phyloP scores from a whole-genome alignment of 2,113 vertebrate species.

The Marcusenius ussheri region DNA sequence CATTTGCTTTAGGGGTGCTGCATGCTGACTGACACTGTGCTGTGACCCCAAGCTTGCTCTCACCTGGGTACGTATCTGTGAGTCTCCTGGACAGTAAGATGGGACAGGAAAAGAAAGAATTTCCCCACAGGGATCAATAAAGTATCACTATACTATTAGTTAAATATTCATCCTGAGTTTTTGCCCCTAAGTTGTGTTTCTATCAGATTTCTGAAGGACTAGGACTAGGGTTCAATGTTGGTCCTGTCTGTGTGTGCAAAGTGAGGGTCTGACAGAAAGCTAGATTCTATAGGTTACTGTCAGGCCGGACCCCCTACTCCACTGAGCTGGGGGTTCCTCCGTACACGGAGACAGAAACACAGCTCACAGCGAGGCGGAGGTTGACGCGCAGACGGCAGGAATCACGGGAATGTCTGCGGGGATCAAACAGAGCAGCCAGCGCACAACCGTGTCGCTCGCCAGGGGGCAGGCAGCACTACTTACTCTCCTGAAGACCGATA shows the following conservation, averaged over 20 bases:
- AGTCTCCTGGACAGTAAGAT: not conserved
- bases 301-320: not conserved
- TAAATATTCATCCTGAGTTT: not conserved
- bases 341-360: not conserved
- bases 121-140: not conserved
- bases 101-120: not conserved
- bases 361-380: not conserved
- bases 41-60: not conserved
- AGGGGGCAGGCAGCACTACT: conserved; percentile 43
- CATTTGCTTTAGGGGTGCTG: not conserved
- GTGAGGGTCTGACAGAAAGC: not conserved
- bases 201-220: not conserved
- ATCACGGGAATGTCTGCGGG: conserved; percentile 61
- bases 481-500: conserved; percentile 16
- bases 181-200: not conserved
- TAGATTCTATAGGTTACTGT: not conserved
- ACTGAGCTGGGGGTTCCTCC: conserved; percentile 33
- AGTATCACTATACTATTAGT: not conserved
- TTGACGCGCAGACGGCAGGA: conserved; percentile 59
- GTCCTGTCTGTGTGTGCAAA: not conserved
- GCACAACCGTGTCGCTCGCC: conserved; percentile 43
- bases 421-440: conserved; percentile 54
- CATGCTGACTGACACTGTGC: not conserved
- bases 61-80: not conserved
- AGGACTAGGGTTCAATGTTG: not conserved